These are phyloP conservation scores for Dendrolimus punctatus DNA, from an alignment of 1,140 invertebrate genomes.

Conservation along the genomic window DNA sequence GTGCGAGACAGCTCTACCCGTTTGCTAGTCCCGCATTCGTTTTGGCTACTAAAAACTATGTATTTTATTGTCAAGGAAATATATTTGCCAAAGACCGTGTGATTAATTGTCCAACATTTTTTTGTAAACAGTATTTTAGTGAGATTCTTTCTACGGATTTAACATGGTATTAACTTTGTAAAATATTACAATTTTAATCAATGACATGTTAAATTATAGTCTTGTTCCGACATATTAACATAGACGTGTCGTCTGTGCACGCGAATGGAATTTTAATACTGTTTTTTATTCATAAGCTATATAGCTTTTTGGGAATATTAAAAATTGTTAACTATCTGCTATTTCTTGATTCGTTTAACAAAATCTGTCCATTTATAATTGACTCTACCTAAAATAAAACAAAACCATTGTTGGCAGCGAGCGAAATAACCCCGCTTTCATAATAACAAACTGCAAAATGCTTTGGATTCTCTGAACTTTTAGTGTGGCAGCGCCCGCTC, in stretches of 20 bases:
- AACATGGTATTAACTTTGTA: not conserved
- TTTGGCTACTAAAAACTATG: constrained; percentile 47
- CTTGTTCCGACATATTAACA: too few relatives aligned
- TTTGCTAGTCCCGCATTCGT: constrained; percentile 29
- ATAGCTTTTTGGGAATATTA: too few relatives aligned
- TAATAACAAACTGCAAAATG: constrained; percentile 61
- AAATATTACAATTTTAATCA: too few relatives aligned
- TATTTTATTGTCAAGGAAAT: constrained; percentile 63
- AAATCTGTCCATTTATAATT: constrained; percentile 15
- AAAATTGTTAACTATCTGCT: too few relatives aligned
- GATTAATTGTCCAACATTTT: constrained; percentile 46
- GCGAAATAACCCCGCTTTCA: constrained; percentile 21
- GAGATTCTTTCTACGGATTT: constrained; percentile 24
- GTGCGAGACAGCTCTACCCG: constrained; percentile 48
- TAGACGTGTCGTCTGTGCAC: too few relatives aligned
- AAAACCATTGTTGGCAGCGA: constrained; percentile 38
- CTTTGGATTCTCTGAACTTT: constrained; percentile 58
- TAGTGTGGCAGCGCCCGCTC: constrained; percentile 39
- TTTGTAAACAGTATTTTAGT: constrained; percentile 23
- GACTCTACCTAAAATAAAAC: constrained; percentile 39
- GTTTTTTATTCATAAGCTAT: too few relatives aligned
- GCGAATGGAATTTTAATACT: too few relatives aligned
- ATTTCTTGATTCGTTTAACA: too few relatives aligned
- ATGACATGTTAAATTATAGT: too few relatives aligned
- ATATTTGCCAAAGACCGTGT: constrained; percentile 55